Percentiles rank a stretch among this genome's conserved stretches.
Evolutionary conservation across 2,113 vertebrate genomes (phyloP).

Genomic region (Chinchilla lanigera): DNA sequence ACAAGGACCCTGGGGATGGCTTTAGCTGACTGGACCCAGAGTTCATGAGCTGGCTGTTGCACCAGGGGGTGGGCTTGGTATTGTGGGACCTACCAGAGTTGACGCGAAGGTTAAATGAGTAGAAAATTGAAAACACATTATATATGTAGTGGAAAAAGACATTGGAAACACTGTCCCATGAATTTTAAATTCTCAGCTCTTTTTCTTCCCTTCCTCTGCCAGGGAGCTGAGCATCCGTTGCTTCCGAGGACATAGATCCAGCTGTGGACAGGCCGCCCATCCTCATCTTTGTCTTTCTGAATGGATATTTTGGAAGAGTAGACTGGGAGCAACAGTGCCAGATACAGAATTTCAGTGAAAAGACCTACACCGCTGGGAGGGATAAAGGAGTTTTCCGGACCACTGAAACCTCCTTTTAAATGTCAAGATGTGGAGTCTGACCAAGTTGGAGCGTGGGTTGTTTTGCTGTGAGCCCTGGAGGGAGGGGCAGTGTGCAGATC

Average conservation of each 20-base stretch:
- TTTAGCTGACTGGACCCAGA: background rate
- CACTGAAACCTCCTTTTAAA: background rate
- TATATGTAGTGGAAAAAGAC: background rate
- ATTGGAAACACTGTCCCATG: background rate
- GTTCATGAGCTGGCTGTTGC: background rate
- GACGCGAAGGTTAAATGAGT: background rate
- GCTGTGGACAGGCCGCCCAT: background rate
- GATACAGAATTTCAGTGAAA: conserved; percentile 7
- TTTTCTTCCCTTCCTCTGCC: background rate
- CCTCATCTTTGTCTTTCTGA: background rate
- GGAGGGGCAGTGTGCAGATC: background rate
- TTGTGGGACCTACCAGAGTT: no score
- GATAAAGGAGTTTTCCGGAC: background rate
- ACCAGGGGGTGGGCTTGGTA: background rate
- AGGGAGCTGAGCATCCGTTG: background rate
- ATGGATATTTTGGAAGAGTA: background rate
- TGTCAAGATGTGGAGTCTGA: background rate
- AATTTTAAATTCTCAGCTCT: background rate
- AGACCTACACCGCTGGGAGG: background rate
- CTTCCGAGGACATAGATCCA: background rate
- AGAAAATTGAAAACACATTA: background rate
- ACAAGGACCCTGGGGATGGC: background rate
- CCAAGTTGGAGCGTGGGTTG: background rate
- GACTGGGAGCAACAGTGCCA: background rate
- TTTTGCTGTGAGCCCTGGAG: background rate